Evolutionary conservation across 2,113 vertebrate species (phyloP).

Genomic region (Entomyzon cyanotis): DNA sequence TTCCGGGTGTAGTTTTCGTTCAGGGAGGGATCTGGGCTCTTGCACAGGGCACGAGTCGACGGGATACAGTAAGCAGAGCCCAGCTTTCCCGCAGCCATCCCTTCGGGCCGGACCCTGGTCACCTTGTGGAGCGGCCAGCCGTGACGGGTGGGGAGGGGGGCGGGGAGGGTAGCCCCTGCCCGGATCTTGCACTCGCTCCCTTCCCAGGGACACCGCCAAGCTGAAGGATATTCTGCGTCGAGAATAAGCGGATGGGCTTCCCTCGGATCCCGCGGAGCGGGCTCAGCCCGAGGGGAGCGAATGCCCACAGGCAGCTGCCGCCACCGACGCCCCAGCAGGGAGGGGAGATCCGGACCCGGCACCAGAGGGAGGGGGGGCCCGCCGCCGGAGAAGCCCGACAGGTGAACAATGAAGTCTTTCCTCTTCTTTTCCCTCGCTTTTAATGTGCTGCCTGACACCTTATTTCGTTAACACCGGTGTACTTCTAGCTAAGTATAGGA

Average conservation of each 20-base stretch:
- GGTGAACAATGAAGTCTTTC: background rate
- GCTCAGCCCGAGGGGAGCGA: background rate
- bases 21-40: background rate
- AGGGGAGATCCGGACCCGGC: too few relatives aligned
- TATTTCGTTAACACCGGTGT: background rate
- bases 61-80: background rate
- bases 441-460: background rate
- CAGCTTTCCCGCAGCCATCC: background rate
- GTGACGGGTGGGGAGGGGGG: background rate
- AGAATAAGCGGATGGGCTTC: background rate
- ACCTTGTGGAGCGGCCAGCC: background rate
- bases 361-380: background rate
- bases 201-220: background rate
- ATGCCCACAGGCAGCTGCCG: too few relatives aligned
- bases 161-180: background rate
- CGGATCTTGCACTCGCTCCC: background rate
- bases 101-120: background rate
- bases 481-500: background rate
- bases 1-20: background rate
- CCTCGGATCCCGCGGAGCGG: background rate
- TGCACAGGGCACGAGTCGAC: background rate
- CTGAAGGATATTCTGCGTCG: background rate
- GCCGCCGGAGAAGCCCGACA: too few relatives aligned
- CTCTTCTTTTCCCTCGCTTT: accelerated
- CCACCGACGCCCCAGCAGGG: too few relatives aligned